Percentiles rank a stretch among this genome's conserved stretches.
Conservation (phyloP, 2,888 invertebrate genomes). For the Bimastos eiseni region DNA sequence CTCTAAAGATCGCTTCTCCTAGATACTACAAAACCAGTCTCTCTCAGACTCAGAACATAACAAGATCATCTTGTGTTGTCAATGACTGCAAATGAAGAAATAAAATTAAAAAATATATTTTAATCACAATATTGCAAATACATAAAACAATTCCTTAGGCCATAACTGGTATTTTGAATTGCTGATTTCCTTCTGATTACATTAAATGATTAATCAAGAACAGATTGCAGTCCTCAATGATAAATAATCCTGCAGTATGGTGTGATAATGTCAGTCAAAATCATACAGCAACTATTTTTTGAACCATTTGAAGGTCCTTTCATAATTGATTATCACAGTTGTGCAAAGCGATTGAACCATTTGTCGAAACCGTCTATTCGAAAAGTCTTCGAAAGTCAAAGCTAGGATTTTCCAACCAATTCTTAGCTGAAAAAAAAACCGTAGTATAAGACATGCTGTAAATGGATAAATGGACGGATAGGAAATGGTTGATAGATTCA, state of each 20-base stretch:
- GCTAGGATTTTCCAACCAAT: not conserved
- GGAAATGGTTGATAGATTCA: not conserved
- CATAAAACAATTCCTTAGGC: not conserved
- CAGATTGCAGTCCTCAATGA: not conserved
- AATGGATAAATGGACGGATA: not conserved
- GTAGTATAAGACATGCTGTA: not conserved
- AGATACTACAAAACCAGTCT: too few relatives aligned
- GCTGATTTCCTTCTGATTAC: not conserved
- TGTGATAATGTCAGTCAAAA: not conserved
- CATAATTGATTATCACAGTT: not conserved
- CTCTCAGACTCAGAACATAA: too few relatives aligned
- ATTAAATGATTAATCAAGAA: not conserved
- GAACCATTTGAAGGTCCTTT: not conserved
- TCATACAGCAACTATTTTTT: not conserved
- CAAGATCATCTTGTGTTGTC: too few relatives aligned
- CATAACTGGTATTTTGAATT: not conserved
- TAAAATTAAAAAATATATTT: not conserved
- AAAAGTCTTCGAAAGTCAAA: not conserved
- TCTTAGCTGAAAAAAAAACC: not conserved
- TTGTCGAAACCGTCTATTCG: not conserved
- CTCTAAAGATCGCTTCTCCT: too few relatives aligned
- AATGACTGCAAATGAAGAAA: not conserved
- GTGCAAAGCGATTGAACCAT: not conserved
- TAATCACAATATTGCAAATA: not conserved
- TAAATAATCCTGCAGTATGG: not conserved